Percentiles rank a stretch among this genome's conserved stretches.
phyloP scores from a whole-genome alignment of 2,113 vertebrate genomes.

The Carassius auratus region DNA sequence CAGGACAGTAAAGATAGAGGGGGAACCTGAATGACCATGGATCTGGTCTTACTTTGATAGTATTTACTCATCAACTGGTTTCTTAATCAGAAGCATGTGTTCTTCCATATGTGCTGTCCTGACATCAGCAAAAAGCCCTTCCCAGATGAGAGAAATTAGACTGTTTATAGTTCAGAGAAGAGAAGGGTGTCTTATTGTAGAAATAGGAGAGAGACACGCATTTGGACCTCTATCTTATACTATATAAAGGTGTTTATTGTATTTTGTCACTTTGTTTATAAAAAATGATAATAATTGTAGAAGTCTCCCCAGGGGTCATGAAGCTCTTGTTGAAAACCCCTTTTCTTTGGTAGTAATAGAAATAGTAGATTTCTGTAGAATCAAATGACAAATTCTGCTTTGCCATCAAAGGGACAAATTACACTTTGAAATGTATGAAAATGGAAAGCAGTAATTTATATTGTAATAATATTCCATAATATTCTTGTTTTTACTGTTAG shows the following conservation, averaged over 20 bases:
- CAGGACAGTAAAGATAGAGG: not conserved
- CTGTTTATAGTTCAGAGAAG: slow-evolving; percentile 8
- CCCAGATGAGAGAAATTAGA: slow-evolving; percentile 14
- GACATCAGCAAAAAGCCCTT: not conserved
- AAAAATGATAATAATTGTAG: not conserved
- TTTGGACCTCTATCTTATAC: not conserved
- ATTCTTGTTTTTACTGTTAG: not conserved
- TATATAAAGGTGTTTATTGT: not conserved
- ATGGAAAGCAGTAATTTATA: too few species aligned
- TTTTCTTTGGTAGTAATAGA: not conserved
- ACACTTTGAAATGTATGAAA: too few species aligned
- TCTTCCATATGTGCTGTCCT: slow-evolving; percentile 34
- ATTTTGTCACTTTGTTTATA: not conserved
- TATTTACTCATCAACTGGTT: slow-evolving; percentile 38
- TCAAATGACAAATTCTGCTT: not conserved
- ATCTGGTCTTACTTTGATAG: slow-evolving; percentile 21
- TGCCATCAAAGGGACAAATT: not conserved
- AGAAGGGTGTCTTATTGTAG: not conserved
- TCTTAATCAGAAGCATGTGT: slow-evolving; percentile 28
- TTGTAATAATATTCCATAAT: not conserved
- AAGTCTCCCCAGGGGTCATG: not conserved
- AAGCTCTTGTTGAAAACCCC: not conserved
- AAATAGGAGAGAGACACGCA: not conserved
- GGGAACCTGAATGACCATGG: not conserved
- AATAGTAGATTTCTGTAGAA: not conserved